These are phyloP conservation scores for Halcyon senegalensis DNA, from an alignment of 2,113 vertebrate genomes.

Conservation along the genomic window DNA sequence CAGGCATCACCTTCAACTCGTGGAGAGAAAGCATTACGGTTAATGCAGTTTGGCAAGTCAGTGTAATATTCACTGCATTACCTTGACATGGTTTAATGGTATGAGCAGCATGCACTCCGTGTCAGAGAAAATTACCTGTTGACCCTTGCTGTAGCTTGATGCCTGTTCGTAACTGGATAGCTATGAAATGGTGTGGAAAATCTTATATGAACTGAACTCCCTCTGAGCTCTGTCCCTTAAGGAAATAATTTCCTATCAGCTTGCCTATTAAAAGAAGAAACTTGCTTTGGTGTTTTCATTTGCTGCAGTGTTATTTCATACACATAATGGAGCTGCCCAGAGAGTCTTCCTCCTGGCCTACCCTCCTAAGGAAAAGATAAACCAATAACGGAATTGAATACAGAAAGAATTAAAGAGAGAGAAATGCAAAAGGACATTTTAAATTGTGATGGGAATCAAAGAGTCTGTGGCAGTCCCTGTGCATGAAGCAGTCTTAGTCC, in stretches of 20 bases:
- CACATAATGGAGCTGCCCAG: neutral
- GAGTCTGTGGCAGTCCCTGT: neutral
- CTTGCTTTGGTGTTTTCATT: neutral
- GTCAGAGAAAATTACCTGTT: conserved; percentile 60
- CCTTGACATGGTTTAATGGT: conserved; percentile 26
- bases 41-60: conserved; percentile 27
- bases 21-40: neutral
- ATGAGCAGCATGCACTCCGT: conserved; percentile 6
- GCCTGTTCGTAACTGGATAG: conserved; percentile 6
- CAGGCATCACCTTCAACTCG: neutral
- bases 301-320: neutral
- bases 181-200: conserved; percentile 20
- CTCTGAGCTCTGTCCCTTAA: neutral
- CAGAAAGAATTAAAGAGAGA: neutral
- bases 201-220: neutral
- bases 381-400: neutral
- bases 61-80: conserved; percentile 25
- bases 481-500: neutral
- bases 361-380: neutral
- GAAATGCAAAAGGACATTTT: neutral
- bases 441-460: neutral
- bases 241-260: neutral
- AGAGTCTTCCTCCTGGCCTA: neutral
- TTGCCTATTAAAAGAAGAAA: neutral
- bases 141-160: conserved; percentile 29